These are phyloP conservation scores for Campoletis sonorensis DNA, from an alignment of 1,140 invertebrate genomes.

Conservation along the genomic window DNA sequence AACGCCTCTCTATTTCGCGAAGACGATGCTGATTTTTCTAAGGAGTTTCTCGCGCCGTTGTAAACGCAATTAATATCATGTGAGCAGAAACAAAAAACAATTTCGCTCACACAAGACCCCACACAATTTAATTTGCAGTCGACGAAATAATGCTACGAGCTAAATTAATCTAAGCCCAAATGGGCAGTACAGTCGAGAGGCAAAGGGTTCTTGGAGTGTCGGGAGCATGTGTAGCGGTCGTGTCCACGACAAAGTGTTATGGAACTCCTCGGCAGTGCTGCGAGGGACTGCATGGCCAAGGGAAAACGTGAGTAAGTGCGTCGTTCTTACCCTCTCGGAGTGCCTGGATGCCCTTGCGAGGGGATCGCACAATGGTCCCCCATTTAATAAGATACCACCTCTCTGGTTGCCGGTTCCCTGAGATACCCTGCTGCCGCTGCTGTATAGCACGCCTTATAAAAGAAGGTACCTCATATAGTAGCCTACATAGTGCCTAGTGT, in stretches of 20 bases:
- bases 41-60: not conserved
- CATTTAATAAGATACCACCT: conserved; percentile 16
- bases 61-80: not conserved
- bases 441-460: conserved; percentile 7
- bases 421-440: not conserved
- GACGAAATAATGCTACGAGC: no score
- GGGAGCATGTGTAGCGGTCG: conserved; percentile 5
- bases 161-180: no score
- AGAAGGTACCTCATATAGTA: conserved; percentile 3
- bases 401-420: not conserved
- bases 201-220: not conserved
- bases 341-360: not conserved
- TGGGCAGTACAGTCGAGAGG: no score
- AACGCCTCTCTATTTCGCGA: not conserved
- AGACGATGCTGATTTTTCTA: not conserved
- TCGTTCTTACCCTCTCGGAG: not conserved
- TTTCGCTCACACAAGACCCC: no score
- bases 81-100: not conserved
- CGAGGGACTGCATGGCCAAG: not conserved
- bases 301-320: conserved; percentile 2
- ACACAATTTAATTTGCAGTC: no score
- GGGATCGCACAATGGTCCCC: conserved; percentile 8
- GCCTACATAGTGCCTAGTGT: not conserved
- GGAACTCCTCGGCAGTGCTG: not conserved
- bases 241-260: not conserved